Evolutionary conservation across 2,888 invertebrate genomes (phyloP).

Genomic region (Notodonta dromedarius): DNA sequence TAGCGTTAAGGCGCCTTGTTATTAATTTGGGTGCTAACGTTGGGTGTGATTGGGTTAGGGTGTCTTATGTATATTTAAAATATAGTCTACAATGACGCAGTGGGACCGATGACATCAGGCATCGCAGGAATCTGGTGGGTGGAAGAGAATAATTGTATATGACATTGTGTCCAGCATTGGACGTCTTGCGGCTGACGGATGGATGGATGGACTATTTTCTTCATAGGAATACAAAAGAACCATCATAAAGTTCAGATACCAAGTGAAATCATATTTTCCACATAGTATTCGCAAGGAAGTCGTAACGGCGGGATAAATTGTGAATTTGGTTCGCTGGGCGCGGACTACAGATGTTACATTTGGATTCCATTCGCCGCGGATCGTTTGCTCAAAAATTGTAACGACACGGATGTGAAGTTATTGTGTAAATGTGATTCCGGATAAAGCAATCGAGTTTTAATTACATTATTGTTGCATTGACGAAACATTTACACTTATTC

Average conservation of each 20-base stretch:
- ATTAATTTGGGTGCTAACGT: slow-evolving; percentile 31
- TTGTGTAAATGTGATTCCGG: slow-evolving; percentile 18
- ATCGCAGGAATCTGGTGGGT: too few relatives aligned
- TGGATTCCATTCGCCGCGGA: slow-evolving; percentile 23
- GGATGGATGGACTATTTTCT: too few relatives aligned
- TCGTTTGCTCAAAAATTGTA: slow-evolving; percentile 36
- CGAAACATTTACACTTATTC: too few relatives aligned
- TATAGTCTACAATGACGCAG: too few relatives aligned
- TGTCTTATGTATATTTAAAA: slow-evolving; percentile 8
- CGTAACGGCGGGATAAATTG: slow-evolving; percentile 36
- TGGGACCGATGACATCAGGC: too few relatives aligned
- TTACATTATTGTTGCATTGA: too few relatives aligned
- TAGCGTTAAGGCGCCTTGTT: slow-evolving; percentile 37
- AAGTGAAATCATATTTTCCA: slow-evolving; percentile 35
- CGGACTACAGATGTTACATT: slow-evolving; percentile 47
- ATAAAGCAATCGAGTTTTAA: too few relatives aligned
- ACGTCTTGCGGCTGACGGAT: too few relatives aligned
- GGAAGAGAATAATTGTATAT: too few relatives aligned
- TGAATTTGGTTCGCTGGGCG: slow-evolving; percentile 29
- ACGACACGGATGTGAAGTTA: slow-evolving; percentile 24
- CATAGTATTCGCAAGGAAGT: slow-evolving; percentile 46
- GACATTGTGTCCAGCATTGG: too few relatives aligned
- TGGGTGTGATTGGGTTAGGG: slow-evolving; percentile 9
- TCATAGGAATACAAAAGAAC: not conserved
- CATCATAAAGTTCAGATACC: not conserved